phyloP scores from a whole-genome alignment of 2,888 invertebrate genomes.

The Caenorhabditis plicata region DNA sequence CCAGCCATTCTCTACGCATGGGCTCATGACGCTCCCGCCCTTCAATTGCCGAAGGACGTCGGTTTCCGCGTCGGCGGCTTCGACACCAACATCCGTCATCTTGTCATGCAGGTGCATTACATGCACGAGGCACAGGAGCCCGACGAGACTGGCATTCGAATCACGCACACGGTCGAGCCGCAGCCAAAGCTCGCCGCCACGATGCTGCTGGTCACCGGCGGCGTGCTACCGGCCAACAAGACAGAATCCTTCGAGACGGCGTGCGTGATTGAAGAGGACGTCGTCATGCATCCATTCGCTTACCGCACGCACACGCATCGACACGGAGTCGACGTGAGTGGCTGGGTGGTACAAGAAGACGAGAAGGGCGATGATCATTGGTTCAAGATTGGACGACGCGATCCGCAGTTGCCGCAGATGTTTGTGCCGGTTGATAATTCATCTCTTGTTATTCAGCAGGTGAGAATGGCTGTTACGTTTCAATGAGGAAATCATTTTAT shows the following conservation, averaged over 20 bases:
- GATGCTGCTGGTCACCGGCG: constrained; percentile 83
- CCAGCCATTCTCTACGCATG: constrained; percentile 81
- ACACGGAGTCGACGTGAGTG: constrained; percentile 62
- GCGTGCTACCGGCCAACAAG: constrained; percentile 71
- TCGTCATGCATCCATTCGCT: constrained; percentile 87
- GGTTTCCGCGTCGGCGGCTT: constrained; percentile 88
- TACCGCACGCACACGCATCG: constrained; percentile 90
- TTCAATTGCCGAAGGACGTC: constrained; percentile 77
- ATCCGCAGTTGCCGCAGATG: constrained; percentile 87
- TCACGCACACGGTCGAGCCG: constrained; percentile 49
- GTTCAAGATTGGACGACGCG: constrained; percentile 81
- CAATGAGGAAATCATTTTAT: neutral
- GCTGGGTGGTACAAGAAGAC: constrained; percentile 58
- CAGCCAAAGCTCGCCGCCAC: constrained; percentile 85
- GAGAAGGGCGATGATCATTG: constrained; percentile 72
- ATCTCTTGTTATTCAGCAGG: constrained; percentile 71
- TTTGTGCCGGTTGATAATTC: constrained; percentile 80
- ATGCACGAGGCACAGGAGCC: constrained; percentile 34
- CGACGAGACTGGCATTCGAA: constrained; percentile 36
- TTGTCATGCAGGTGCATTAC: constrained; percentile 77
- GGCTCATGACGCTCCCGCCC: constrained; percentile 85
- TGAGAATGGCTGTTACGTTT: neutral
- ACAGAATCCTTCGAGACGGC: constrained; percentile 79
- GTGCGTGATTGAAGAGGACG: constrained; percentile 76
- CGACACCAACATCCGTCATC: constrained; percentile 80